These are phyloP conservation scores for Ispidina lecontei DNA, from an alignment of 2,797 vertebrate genomes.

Conservation along the genomic window DNA sequence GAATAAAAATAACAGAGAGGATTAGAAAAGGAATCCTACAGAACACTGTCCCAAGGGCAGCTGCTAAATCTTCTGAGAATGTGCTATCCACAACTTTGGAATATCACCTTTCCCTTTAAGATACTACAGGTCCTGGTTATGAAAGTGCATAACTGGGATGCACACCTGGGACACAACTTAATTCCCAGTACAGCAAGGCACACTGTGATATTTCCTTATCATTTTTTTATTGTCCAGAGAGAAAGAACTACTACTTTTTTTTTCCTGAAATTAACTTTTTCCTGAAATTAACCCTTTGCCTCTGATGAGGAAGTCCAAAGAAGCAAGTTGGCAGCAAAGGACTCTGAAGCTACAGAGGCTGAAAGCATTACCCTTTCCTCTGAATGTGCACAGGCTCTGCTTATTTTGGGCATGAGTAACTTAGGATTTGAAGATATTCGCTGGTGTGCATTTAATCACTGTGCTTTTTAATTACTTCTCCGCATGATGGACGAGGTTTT, in stretches of 20 bases:
- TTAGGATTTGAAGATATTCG: constrained; percentile 8
- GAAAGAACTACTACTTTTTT: neutral
- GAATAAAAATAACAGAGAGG: neutral
- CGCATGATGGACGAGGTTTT: neutral
- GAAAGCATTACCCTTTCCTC: neutral
- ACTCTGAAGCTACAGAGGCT: neutral
- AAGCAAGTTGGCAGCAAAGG: neutral
- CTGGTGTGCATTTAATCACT: neutral
- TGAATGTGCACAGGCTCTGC: neutral
- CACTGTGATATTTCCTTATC: neutral
- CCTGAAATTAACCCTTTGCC: constrained; percentile 16
- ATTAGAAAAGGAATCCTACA: neutral
- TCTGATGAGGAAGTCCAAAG: neutral
- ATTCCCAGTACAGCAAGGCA: neutral
- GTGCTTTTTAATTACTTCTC: constrained; percentile 34
- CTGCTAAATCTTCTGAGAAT: neutral
- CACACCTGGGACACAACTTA: neutral
- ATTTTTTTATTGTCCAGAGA: constrained; percentile 25
- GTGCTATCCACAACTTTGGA: neutral
- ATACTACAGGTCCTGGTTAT: neutral
- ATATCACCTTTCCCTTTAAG: neutral
- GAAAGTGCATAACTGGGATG: neutral
- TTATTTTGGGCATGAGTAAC: neutral
- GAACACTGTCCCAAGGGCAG: neutral
- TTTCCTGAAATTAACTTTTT: neutral